These are phyloP conservation scores for Laticauda colubrina DNA, from an alignment of 2,113 vertebrate genomes.

Conservation along the genomic window DNA sequence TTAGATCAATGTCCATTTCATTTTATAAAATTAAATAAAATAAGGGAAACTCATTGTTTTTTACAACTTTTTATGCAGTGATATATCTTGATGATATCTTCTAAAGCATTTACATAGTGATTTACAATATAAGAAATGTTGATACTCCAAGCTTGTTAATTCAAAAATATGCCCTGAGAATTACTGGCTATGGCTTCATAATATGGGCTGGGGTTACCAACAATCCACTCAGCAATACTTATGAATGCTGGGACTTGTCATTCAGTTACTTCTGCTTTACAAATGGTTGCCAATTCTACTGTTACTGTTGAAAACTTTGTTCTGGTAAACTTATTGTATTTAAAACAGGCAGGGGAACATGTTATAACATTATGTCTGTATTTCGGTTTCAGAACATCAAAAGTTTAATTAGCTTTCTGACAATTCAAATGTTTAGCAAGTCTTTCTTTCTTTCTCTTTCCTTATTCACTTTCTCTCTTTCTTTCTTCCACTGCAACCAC, in stretches of 20 bases:
- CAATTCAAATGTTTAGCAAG: not conserved
- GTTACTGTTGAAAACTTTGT: not conserved
- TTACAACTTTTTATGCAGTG: not conserved
- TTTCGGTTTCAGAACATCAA: slow-evolving; percentile 16
- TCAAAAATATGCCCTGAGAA: not conserved
- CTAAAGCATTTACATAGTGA: not conserved
- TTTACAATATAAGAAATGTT: not conserved
- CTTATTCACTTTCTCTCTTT: not conserved
- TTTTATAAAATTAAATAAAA: not conserved
- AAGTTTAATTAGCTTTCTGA: not conserved
- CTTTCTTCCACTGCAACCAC: not conserved
- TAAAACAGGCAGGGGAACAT: not conserved
- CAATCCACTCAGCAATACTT: not conserved
- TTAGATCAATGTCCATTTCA: not conserved
- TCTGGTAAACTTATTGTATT: not conserved
- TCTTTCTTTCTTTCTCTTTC: not conserved
- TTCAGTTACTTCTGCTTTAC: not conserved
- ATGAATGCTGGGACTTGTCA: not conserved
- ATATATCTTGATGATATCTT: not conserved
- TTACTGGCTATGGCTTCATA: not conserved
- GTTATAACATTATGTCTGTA: slow-evolving; percentile 16
- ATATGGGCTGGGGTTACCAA: not conserved
- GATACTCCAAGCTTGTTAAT: not conserved
- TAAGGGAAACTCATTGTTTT: not conserved
- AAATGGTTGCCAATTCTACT: not conserved